A percentile compares a stretch with the other conserved stretches of the same genome.
These are phyloP conservation scores for Neomorphus geoffroyi DNA, from an alignment of 2,797 vertebrate genomes.

Conservation along the genomic window DNA sequence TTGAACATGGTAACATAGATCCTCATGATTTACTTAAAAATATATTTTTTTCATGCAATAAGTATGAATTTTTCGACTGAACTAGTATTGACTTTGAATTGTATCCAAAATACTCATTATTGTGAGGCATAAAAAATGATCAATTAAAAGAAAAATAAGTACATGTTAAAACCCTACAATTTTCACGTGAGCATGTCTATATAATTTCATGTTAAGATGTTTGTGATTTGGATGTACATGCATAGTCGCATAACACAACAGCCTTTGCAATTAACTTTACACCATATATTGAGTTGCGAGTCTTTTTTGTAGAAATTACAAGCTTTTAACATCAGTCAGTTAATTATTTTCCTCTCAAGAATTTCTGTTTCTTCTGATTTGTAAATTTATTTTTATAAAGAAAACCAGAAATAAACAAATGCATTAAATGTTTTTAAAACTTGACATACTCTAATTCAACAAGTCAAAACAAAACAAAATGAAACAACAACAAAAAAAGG, in stretches of 20 bases:
- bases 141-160: neutral
- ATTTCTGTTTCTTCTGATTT: neutral
- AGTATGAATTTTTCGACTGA: slow-evolving; percentile 24
- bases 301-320: neutral
- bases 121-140: slow-evolving; percentile 18
- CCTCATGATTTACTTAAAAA: neutral
- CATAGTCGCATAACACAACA: neutral
- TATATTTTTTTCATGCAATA: neutral
- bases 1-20: neutral
- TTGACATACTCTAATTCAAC: neutral
- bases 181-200: neutral
- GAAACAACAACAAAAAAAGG: neutral
- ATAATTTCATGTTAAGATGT: neutral
- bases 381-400: neutral
- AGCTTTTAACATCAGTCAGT: neutral
- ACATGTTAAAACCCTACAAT: neutral
- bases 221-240: neutral
- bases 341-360: neutral
- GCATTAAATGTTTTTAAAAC: neutral
- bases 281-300: neutral
- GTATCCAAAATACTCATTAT: neutral
- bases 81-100: slow-evolving; percentile 19
- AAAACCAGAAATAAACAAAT: neutral
- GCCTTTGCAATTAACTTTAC: neutral
- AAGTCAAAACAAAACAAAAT: neutral